Evolutionary conservation across 2,888 invertebrate species (phyloP).

Genomic region (Dendrolimus houi): DNA sequence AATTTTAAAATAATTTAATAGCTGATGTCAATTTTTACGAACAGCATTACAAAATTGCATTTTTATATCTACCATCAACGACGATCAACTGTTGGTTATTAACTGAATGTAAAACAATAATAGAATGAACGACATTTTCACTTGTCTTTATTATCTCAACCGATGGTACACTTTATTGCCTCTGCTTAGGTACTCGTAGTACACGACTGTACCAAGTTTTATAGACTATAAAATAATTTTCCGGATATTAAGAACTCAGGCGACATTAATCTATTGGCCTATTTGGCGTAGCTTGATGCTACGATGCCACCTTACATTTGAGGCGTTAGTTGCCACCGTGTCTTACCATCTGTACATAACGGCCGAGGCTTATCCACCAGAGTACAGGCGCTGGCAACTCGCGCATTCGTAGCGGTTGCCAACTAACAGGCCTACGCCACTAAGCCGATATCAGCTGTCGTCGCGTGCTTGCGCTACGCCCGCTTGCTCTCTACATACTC

Average conservation of each 20-base stretch:
- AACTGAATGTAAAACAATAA: conserved; percentile 8
- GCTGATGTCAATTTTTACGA: too few species aligned
- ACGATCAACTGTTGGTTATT: conserved; percentile 1
- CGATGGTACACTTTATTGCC: conserved; percentile 19
- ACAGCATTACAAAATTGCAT: not conserved
- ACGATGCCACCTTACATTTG: conserved; percentile 1
- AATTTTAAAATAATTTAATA: too few species aligned
- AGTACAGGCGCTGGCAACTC: conserved; percentile 49
- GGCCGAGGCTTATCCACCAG: conserved; percentile 32
- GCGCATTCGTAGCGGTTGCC: conserved; percentile 61
- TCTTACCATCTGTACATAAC: conserved; percentile 30
- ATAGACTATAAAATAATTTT: conserved; percentile 20
- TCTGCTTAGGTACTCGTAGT: conserved; percentile 11
- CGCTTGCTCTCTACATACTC: too few species aligned
- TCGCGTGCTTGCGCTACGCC: too few species aligned
- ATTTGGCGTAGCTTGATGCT: conserved; percentile 11
- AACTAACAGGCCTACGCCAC: conserved; percentile 51
- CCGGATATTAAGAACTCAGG: conserved; percentile 15
- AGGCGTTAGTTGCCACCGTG: conserved; percentile 11
- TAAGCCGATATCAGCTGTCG: conserved; percentile 45
- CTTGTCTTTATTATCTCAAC: conserved; percentile 14
- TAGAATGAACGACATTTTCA: conserved; percentile 5
- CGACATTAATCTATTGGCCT: conserved; percentile 9
- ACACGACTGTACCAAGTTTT: conserved; percentile 13
- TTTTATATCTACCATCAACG: not conserved